Percentiles rank a stretch among this genome's conserved stretches.
Conservation (phyloP, 2,797 vertebrate genomes). For the Hydrophis major region DNA sequence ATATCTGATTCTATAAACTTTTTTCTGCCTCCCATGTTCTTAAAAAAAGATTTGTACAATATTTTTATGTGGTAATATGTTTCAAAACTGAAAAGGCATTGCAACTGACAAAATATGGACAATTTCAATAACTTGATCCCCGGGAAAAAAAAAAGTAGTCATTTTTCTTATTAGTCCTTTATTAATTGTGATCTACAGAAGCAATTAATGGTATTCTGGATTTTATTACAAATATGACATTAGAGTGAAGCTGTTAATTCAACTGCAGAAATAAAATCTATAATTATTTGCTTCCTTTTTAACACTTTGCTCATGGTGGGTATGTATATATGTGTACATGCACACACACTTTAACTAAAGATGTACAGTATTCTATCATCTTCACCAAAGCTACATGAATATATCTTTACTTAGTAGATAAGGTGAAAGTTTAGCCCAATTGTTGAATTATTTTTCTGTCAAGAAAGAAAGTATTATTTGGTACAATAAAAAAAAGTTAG, state of each 20-base stretch:
- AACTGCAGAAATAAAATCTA: background rate
- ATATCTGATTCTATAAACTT: background rate
- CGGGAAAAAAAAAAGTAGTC: background rate
- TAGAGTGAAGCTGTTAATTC: background rate
- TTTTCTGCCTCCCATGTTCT: background rate
- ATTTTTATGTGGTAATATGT: background rate
- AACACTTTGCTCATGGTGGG: background rate
- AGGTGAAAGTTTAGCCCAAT: slow-evolving; percentile 52
- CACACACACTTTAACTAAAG: background rate
- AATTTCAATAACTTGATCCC: slow-evolving; percentile 7
- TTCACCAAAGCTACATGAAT: slow-evolving; percentile 38
- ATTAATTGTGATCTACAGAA: background rate
- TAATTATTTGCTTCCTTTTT: background rate
- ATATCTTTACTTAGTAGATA: slow-evolving; percentile 19
- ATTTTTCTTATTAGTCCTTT: background rate
- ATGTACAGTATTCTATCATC: background rate
- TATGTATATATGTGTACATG: background rate
- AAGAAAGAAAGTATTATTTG: slow-evolving; percentile 54
- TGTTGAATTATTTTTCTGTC: slow-evolving; percentile 51
- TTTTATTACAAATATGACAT: slow-evolving; percentile 22
- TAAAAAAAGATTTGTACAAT: background rate
- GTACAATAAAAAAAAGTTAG: slow-evolving; percentile 44
- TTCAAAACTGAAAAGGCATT: background rate
- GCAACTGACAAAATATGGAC: background rate
- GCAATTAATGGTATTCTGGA: background rate